Evolutionary conservation across 2,797 vertebrate genomes (phyloP), one percentile per base, ranked within the genome.

Genomic region (Halcyon smyrnensis): DNA sequence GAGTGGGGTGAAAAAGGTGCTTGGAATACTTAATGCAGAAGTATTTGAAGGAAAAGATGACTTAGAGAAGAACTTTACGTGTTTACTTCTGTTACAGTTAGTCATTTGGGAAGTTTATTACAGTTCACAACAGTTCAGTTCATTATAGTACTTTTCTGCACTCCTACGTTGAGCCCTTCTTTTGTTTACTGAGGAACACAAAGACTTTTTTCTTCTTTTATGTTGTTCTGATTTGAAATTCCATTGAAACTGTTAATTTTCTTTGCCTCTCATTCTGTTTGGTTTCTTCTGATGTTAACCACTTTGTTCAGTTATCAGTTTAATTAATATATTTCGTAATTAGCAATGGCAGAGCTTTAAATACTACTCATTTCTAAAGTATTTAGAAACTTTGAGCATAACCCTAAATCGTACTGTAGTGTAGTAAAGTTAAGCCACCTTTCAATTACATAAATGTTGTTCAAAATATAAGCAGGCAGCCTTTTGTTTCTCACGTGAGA

Each of bases 271-370:
- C 17, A 51, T 43, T 71, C 37, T 71, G 0, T 87, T 93, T 85
- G 27, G n/a, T 46, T 89, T 92, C 87, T 65, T 97, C 74, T 93
- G 91, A 96, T 93, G 89, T 67, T 69, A 94, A 74, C 43, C 59
- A n/a, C 93, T 96, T 94, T 94, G 82, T 88, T 91, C 73, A 88
- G 62, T 91, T 94, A 96, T 89, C 81, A 95, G n/a, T 74, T 91
- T 65, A 93, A 94, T 94, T 89, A 93, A 86, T 95, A 43, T 60
- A 78, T 79, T 93, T 93, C 39, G 14, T 84, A 93, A 95, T 94
- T 90, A 91, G 27, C 2, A 0, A 32, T 63, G 50, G 43, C 54
- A 60, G 41, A 89, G 81, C 10, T n/a, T 68, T 59, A 71, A 94
- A 23, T 57, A 28, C 7, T 37, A 21, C 6, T 1, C 19, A 41